These are phyloP conservation scores for Sebastolobus alascanus DNA, from an alignment of 2,797 vertebrate species.

Conservation along the genomic window DNA sequence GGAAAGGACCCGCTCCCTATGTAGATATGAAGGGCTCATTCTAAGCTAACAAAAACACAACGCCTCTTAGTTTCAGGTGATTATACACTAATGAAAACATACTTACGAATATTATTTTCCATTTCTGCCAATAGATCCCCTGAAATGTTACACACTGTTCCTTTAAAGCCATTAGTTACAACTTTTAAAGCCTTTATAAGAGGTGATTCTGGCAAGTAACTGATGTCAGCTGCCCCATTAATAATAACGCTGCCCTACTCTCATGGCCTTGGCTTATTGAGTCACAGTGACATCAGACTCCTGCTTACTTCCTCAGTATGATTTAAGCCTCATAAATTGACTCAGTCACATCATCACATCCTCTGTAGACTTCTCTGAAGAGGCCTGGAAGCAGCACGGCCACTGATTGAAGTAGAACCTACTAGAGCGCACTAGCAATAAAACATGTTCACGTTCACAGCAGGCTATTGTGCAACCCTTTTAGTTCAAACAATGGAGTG, in stretches of 20 bases:
- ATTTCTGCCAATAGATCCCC: too few species aligned
- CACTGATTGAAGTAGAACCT: conserved; percentile 44
- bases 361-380: conserved; percentile 53
- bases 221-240: conserved; percentile 20
- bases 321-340: conserved; percentile 59
- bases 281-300: conserved; percentile 41
- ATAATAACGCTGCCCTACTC: conserved; percentile 5
- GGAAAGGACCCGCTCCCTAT: too few species aligned
- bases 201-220: not conserved
- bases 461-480: conserved; percentile 78
- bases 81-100: too few species aligned
- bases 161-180: not conserved
- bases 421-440: conserved; percentile 44
- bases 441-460: conserved; percentile 65
- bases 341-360: conserved; percentile 65
- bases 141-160: not conserved
- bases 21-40: too few species aligned
- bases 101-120: too few species aligned
- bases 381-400: conserved; percentile 52
- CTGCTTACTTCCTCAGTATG: conserved; percentile 50
- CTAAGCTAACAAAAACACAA: too few species aligned
- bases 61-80: too few species aligned
- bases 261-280: conserved; percentile 17
- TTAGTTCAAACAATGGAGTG: conserved; percentile 81
- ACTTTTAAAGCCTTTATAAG: not conserved